phyloP scores from a whole-genome alignment of 1,140 invertebrate species.

The Eciton burchellii region DNA sequence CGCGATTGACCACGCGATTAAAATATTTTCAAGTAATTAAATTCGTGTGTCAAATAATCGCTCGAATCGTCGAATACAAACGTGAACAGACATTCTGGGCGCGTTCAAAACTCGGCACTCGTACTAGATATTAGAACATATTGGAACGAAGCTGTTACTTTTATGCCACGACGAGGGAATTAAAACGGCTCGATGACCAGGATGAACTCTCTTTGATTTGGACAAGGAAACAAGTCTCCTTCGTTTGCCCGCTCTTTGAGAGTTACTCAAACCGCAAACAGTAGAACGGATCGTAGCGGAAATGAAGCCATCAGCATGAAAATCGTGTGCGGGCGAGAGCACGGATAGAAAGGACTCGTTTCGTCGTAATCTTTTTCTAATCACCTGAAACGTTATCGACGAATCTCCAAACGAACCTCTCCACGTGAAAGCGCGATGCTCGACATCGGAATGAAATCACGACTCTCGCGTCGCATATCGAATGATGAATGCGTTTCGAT shows the following conservation, averaged over 20 bases:
- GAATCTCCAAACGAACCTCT: slow-evolving; percentile 40
- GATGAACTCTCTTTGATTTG: slow-evolving; percentile 27
- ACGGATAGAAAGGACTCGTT: slow-evolving; percentile 44
- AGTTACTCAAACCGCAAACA: slow-evolving; percentile 36
- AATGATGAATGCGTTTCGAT: slow-evolving; percentile 22
- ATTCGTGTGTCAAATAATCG: too few relatives aligned
- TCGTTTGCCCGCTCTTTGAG: slow-evolving; percentile 21
- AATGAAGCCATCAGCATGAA: slow-evolving; percentile 51
- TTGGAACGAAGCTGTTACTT: too few relatives aligned
- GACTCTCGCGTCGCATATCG: slow-evolving; percentile 4
- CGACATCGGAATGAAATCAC: slow-evolving; percentile 36
- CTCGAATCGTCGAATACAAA: too few relatives aligned
- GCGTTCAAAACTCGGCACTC: too few relatives aligned
- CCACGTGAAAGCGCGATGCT: slow-evolving; percentile 46
- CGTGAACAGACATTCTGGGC: too few relatives aligned
- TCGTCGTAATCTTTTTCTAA: slow-evolving; percentile 50
- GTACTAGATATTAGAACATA: too few relatives aligned
- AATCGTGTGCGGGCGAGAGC: not conserved
- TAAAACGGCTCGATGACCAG: not conserved
- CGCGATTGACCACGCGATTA: too few relatives aligned
- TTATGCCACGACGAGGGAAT: too few relatives aligned
- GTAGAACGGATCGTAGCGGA: slow-evolving; percentile 32
- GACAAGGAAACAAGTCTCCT: slow-evolving; percentile 7
- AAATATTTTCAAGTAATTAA: too few relatives aligned
- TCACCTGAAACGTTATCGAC: slow-evolving; percentile 38